These are phyloP conservation scores for Reinhardtius hippoglossoides DNA, from an alignment of 2,113 vertebrate genomes.

Conservation along the genomic window DNA sequence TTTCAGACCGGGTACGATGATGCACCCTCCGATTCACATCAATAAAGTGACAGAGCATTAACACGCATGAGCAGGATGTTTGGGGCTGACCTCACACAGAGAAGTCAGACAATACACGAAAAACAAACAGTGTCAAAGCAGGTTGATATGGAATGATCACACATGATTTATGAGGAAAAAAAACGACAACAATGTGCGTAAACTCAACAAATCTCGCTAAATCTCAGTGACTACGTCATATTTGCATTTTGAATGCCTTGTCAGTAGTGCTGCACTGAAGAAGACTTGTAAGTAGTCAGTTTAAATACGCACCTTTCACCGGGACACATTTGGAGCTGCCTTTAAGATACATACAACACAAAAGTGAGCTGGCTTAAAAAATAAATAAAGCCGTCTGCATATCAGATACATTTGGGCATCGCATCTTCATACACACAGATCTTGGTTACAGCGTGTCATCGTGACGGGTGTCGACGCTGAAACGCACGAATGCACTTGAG, in stretches of 20 bases:
- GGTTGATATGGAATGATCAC: constrained; percentile 59
- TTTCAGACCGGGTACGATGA: constrained; percentile 14
- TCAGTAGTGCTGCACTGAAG: constrained; percentile 78
- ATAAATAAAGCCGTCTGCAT: constrained; percentile 67
- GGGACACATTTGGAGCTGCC: constrained; percentile 70
- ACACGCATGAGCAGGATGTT: constrained; percentile 4
- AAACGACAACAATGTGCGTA: background rate
- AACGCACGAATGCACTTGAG: constrained; percentile 60
- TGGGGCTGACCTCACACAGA: constrained; percentile 15
- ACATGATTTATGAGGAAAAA: constrained; percentile 12
- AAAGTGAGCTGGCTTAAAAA: background rate
- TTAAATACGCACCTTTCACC: constrained; percentile 42
- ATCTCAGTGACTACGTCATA: constrained; percentile 78
- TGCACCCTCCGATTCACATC: constrained; percentile 22
- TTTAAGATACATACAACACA: constrained; percentile 33
- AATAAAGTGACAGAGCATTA: constrained; percentile 31
- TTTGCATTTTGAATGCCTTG: constrained; percentile 70
- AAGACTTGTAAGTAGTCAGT: constrained; percentile 30
- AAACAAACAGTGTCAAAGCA: constrained; percentile 18
- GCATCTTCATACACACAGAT: constrained; percentile 78
- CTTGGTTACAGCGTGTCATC: constrained; percentile 39
- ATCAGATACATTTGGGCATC: constrained; percentile 56
- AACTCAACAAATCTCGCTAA: constrained; percentile 39
- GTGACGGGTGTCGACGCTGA: constrained; percentile 25
- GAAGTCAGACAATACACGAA: background rate